A percentile compares a stretch with the other conserved stretches of the same genome.
Evolutionary conservation across 2,888 invertebrate genomes (phyloP).

Genomic region (Epirrita christyi): DNA sequence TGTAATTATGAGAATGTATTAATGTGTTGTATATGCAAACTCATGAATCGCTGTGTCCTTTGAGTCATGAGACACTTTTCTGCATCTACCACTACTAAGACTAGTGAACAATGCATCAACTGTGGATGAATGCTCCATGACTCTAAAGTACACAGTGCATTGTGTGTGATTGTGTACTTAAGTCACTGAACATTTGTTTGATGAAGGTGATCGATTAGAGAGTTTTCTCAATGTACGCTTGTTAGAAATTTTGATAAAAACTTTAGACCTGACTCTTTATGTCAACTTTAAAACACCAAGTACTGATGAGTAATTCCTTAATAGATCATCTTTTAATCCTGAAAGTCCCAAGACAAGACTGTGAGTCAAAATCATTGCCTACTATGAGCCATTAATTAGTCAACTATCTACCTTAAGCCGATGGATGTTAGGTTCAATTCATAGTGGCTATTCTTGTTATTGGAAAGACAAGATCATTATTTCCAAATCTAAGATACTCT

Average conservation of each 20-base stretch:
- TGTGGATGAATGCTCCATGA: neutral
- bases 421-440: slow-evolving; percentile 10
- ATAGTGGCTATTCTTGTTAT: slow-evolving; percentile 10
- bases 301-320: slow-evolving; percentile 3
- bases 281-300: slow-evolving; percentile 8
- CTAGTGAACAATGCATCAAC: neutral
- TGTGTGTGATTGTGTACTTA: slow-evolving; percentile 9
- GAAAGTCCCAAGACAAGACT: neutral
- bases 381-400: slow-evolving; percentile 12
- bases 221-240: neutral
- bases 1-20: neutral
- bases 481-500: neutral
- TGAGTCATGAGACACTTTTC: slow-evolving; percentile 1
- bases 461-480: neutral
- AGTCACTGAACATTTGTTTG: neutral
- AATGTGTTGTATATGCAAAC: neutral
- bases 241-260: slow-evolving; percentile 19
- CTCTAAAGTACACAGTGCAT: slow-evolving; percentile 4
- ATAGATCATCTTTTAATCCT: neutral
- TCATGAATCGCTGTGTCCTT: neutral
- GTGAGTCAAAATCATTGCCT: slow-evolving; percentile 4
- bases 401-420: slow-evolving; percentile 10
- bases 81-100: neutral
- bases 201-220: neutral
- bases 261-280: slow-evolving; percentile 8